A percentile compares a stretch with the other conserved stretches of the same genome.
phyloP scores from a whole-genome alignment of 1,140 invertebrate genomes.

The Heliothis subflexa region DNA sequence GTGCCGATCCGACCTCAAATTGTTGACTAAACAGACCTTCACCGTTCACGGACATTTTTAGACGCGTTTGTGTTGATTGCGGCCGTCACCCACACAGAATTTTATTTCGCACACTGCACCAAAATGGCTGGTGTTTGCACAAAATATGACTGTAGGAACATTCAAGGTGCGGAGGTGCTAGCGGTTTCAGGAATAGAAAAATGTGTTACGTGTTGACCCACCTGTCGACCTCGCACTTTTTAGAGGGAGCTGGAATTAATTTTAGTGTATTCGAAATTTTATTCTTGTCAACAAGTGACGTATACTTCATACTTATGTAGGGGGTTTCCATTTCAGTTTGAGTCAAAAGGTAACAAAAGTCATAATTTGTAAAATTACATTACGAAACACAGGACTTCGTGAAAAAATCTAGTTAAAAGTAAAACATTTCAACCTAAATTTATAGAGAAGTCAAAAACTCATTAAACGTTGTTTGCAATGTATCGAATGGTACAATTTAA shows the following conservation, averaged over 20 bases:
- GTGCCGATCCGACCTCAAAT: slow-evolving; percentile 56
- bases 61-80: slow-evolving; percentile 38
- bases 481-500: slow-evolving; percentile 48
- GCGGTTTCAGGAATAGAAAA: slow-evolving; percentile 13
- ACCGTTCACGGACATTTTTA: slow-evolving; percentile 32
- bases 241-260: background rate
- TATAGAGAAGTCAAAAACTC: slow-evolving; percentile 39
- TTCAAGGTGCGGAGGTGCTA: background rate
- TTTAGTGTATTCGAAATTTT: background rate
- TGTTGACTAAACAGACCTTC: slow-evolving; percentile 53
- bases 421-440: slow-evolving; percentile 10
- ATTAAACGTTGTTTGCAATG: slow-evolving; percentile 39
- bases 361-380: slow-evolving; percentile 12
- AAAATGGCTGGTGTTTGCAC: slow-evolving; percentile 35
- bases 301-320: too few relatives aligned
- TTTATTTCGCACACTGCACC: slow-evolving; percentile 30
- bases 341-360: background rate
- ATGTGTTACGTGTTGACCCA: slow-evolving; percentile 12
- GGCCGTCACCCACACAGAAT: slow-evolving; percentile 16
- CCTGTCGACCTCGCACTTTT: background rate
- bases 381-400: background rate
- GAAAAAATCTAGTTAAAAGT: background rate
- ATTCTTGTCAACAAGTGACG: too few relatives aligned
- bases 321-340: background rate
- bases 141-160: slow-evolving; percentile 22